Evolutionary conservation across 2,797 vertebrate species (phyloP).

Genomic region (Chrosomus eos): DNA sequence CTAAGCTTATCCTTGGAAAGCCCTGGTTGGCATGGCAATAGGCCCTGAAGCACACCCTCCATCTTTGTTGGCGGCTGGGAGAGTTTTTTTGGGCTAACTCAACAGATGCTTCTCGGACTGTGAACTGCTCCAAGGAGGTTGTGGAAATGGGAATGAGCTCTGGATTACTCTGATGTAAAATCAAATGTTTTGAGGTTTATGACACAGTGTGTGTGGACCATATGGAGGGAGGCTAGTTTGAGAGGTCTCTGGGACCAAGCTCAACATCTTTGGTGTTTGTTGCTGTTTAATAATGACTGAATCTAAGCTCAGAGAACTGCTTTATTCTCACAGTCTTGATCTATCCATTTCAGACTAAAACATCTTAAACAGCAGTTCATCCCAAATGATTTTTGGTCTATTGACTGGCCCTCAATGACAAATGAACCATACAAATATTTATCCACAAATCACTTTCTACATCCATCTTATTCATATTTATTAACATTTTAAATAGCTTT

Average conservation of each 20-base stretch:
- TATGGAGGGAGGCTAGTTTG: slow-evolving; percentile 16
- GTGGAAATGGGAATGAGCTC: slow-evolving; percentile 34
- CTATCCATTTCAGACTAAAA: slow-evolving; percentile 34
- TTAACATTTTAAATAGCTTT: not conserved
- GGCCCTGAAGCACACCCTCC: slow-evolving; percentile 43
- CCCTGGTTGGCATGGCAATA: slow-evolving; percentile 52
- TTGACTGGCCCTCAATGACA: too few relatives aligned
- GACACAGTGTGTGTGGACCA: not conserved
- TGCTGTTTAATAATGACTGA: slow-evolving; percentile 40
- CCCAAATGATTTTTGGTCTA: not conserved
- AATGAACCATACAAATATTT: not conserved
- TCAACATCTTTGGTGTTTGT: slow-evolving; percentile 31
- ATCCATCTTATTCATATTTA: not conserved
- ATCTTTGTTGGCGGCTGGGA: slow-evolving; percentile 44
- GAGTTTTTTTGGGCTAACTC: slow-evolving; percentile 42
- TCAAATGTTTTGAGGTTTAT: slow-evolving; percentile 21
- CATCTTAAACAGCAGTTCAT: slow-evolving; percentile 14
- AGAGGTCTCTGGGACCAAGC: slow-evolving; percentile 35
- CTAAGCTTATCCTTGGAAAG: slow-evolving; percentile 55
- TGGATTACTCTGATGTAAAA: slow-evolving; percentile 41
- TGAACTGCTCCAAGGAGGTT: slow-evolving; percentile 31
- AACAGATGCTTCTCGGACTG: slow-evolving; percentile 52
- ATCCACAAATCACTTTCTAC: not conserved
- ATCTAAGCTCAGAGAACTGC: slow-evolving; percentile 37
- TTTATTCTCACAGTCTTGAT: slow-evolving; percentile 41